Base-by-base conservation (phyloP, 2,113 vertebrate species). In the Orientallactaga bullata region DNA sequence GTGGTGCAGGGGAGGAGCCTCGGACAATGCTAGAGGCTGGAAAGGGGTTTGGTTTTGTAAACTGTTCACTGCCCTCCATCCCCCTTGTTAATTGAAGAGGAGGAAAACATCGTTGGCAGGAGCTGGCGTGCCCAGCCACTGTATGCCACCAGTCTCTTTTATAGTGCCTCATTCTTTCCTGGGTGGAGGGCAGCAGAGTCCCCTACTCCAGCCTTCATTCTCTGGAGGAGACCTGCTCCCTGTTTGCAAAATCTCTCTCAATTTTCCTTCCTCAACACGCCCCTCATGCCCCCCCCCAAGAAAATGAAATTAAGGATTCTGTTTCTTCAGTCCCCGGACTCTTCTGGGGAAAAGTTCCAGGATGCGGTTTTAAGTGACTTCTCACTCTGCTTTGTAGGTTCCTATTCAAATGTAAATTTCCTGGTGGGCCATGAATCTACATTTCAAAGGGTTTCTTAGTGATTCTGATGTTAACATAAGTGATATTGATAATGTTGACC, bases 1-100 rank as follows among this genome's bases (percentile, higher is more conserved):
- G 90, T 84, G 0, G 24, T 8, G 30, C 30, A 51, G 93, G 93
- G 96, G 96, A 90, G 96, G 96, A 93, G 94, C 87, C 78, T 94
- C 0, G 6, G 71, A 16, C 76, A 8, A 79, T 20, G 35, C 35
- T 30, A 39, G 5, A 58, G 85, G 85, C 91, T 66, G 73, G 60
- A 10, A 32, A 20, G 73, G 93, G 73, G 30, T 94, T 88, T 85
- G 82, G 80, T 73, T 55, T 87, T 30, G 26, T 47, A 65, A 91
- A 78, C 88, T 13, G 0, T 18, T 82, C 55, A n/a, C 89, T 74
- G 87, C 30, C 5, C 18, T 39, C 61, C 61, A 51, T 73, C 60
- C 79, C 79, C 47, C 18, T 47, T 39, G 65, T 78, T 80, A 5
- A 21, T 58, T 37, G 51, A 60, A 68, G 88, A 71, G 23, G 81